These are phyloP conservation scores for Capitella teleta DNA, from an alignment of 1,140 invertebrate species.

Conservation along the genomic window DNA sequence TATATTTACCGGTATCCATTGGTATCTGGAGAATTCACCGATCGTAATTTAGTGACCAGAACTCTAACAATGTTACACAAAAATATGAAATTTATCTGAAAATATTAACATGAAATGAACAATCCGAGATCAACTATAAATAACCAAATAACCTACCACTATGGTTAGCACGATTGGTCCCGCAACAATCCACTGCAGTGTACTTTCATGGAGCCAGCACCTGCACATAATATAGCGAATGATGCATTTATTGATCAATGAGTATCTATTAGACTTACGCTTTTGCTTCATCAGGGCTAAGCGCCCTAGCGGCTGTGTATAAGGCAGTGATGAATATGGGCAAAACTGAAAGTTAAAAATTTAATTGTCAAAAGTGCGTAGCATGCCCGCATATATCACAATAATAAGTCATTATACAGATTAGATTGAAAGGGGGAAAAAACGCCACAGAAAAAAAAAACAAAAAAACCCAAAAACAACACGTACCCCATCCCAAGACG, in stretches of 20 bases:
- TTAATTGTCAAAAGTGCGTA: not conserved
- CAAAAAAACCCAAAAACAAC: constrained; percentile 26
- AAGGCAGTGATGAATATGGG: constrained; percentile 13
- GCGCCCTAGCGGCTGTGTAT: constrained; percentile 12
- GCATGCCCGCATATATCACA: not conserved
- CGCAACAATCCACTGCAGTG: constrained; percentile 23
- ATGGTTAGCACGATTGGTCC: constrained; percentile 24
- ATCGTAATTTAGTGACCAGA: constrained; percentile 73
- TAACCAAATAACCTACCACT: constrained; percentile 15
- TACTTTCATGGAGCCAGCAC: constrained; percentile 24
- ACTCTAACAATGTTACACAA: constrained; percentile 87
- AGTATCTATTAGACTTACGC: not conserved
- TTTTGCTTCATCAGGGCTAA: not conserved
- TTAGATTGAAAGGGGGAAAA: no score
- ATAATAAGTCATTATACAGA: not conserved
- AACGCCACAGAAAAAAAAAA: not conserved
- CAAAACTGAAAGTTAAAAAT: constrained; percentile 9
- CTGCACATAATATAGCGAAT: no score
- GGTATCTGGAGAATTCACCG: constrained; percentile 43
- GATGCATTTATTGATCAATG: no score
- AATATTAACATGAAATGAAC: not conserved
- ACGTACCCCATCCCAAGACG: constrained; percentile 69
- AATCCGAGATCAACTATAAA: not conserved
- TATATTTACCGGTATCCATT: constrained; percentile 35
- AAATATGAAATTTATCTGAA: constrained; percentile 69